Conservation (phyloP, 2,888 invertebrate genomes). For the Clivina fossor region DNA sequence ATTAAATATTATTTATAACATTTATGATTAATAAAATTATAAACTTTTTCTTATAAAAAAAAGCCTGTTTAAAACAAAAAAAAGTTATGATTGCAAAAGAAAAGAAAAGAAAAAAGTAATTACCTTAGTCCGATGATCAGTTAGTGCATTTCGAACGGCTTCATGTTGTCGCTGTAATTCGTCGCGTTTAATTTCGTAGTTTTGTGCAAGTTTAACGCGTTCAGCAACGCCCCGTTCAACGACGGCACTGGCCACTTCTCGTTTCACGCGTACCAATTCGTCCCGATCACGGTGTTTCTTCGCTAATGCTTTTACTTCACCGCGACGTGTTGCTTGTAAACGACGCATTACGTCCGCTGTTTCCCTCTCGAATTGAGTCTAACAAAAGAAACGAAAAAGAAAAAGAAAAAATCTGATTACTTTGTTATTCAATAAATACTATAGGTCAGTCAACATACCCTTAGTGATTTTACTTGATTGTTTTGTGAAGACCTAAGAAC, state of each 20-base stretch:
- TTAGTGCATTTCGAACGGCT: constrained; percentile 67
- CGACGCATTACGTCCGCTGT: constrained; percentile 76
- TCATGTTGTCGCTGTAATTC: constrained; percentile 79
- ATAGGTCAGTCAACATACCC: constrained; percentile 48
- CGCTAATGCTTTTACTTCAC: constrained; percentile 83
- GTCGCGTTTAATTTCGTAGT: constrained; percentile 74
- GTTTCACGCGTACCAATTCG: constrained; percentile 82
- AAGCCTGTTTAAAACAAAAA: no score
- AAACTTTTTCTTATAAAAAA: no score
- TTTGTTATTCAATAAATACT: neutral
- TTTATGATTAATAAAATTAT: no score
- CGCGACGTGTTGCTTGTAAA: constrained; percentile 79
- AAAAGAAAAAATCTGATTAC: no score
- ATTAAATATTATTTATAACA: no score
- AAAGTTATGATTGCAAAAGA: no score
- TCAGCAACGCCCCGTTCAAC: constrained; percentile 90
- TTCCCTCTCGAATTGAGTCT: constrained; percentile 68
- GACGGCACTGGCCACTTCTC: constrained; percentile 78
- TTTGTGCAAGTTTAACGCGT: constrained; percentile 75
- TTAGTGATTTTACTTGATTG: constrained; percentile 77
- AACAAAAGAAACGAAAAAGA: no score
- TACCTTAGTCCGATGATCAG: constrained; percentile 68
- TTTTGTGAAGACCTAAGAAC: constrained; percentile 76
- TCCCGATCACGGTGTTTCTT: constrained; percentile 89
- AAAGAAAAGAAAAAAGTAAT: constrained; percentile 1